Percentiles rank a stretch among this genome's conserved stretches.
Evolutionary conservation across 2,113 vertebrate species (phyloP).

Genomic region (Paracanthobrama guichenoti): DNA sequence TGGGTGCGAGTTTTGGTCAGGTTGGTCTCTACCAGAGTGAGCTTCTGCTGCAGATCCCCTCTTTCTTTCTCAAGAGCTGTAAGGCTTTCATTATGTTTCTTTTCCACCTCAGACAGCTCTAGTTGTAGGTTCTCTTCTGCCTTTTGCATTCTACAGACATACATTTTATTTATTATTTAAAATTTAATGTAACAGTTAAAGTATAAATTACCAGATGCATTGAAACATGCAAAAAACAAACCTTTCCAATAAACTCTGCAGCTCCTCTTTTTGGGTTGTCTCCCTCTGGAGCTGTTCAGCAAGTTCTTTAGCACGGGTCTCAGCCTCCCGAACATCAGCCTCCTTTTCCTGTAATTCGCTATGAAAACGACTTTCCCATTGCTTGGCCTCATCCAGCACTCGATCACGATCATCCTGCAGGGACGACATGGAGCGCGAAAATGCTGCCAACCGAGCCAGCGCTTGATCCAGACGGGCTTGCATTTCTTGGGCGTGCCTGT

Average conservation of each 20-base stretch:
- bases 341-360: slow-evolving; percentile 87
- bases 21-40: slow-evolving; percentile 69
- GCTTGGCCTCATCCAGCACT: slow-evolving; percentile 87
- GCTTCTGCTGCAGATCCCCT: slow-evolving; percentile 66
- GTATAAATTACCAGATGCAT: not conserved
- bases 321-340: slow-evolving; percentile 81
- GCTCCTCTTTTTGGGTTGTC: slow-evolving; percentile 75
- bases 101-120: slow-evolving; percentile 71
- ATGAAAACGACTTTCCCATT: slow-evolving; percentile 90
- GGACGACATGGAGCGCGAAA: slow-evolving; percentile 94
- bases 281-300: slow-evolving; percentile 79
- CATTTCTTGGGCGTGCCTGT: slow-evolving; percentile 77
- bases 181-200: not conserved
- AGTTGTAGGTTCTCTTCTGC: slow-evolving; percentile 74
- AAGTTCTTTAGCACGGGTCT: slow-evolving; percentile 75
- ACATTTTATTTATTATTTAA: not conserved
- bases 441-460: slow-evolving; percentile 88
- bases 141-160: slow-evolving; percentile 76
- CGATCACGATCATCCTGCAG: slow-evolving; percentile 94
- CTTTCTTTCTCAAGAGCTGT: slow-evolving; percentile 76
- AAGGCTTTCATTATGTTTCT: slow-evolving; percentile 68
- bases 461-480: slow-evolving; percentile 84
- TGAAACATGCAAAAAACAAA: slow-evolving; percentile 53
- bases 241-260: slow-evolving; percentile 76
- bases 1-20: slow-evolving; percentile 67